phyloP scores from a whole-genome alignment of 2,113 vertebrate species.

The Junco hyemalis region DNA sequence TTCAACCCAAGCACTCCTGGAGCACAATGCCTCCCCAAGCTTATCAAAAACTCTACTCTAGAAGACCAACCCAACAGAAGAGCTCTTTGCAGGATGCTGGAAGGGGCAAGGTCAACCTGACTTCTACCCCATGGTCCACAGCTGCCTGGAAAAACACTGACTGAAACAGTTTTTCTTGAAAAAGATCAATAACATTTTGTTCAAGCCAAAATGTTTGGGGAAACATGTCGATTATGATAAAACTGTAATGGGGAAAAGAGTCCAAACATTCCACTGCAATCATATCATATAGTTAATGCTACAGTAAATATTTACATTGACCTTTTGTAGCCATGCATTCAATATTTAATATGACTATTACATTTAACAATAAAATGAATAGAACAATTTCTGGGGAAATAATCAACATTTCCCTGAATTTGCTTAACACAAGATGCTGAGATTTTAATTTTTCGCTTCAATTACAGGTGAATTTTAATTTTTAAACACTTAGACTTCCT shows the following conservation, averaged over 20 bases:
- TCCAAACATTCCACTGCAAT: constrained; percentile 19
- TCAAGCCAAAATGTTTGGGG: constrained; percentile 33
- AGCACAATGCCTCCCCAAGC: accelerated
- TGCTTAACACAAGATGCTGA: background rate
- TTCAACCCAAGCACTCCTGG: background rate
- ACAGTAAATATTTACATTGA: constrained; percentile 54
- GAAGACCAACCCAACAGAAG: background rate
- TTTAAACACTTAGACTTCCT: background rate
- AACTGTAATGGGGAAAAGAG: background rate
- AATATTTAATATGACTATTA: background rate
- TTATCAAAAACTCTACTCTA: background rate
- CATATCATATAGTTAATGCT: background rate
- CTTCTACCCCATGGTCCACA: background rate
- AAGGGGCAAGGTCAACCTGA: background rate
- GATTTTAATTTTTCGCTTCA: background rate
- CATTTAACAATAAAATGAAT: background rate
- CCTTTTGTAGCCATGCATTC: background rate
- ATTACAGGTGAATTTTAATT: background rate
- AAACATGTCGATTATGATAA: constrained; percentile 15
- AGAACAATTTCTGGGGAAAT: background rate
- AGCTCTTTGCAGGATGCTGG: background rate
- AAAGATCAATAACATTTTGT: background rate
- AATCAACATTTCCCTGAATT: background rate
- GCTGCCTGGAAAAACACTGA: background rate
- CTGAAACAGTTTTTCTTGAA: background rate